A percentile compares a stretch with the other conserved stretches of the same genome.
Evolutionary conservation across 35 echinoderm and acorn worm species (phyloP).

Genomic region (Anneissia japonica): DNA sequence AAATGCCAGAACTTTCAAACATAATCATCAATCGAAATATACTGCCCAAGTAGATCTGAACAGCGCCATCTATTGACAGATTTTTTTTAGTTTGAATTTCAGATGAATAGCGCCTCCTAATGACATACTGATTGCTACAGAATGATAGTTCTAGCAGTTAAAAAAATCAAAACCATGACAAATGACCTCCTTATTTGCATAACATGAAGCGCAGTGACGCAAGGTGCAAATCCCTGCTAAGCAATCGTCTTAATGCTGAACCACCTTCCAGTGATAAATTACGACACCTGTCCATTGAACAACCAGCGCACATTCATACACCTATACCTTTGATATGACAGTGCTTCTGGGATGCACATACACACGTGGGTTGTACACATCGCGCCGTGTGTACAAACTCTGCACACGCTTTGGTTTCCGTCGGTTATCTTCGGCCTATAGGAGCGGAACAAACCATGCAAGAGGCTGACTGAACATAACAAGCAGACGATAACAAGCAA

Average conservation of each 20-base stretch:
- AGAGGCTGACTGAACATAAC: not conserved
- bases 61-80: not conserved
- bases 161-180: not conserved
- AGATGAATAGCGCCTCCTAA: not conserved
- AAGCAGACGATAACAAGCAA: not conserved
- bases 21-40: no score
- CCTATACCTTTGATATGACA: not conserved
- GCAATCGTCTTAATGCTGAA: not conserved
- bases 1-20: not conserved
- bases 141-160: not conserved
- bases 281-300: no score
- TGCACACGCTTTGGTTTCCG: not conserved
- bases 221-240: not conserved
- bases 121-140: no score
- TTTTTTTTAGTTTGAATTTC: no score
- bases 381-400: not conserved
- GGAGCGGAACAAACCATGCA: not conserved
- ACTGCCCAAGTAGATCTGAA: not conserved
- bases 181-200: not conserved
- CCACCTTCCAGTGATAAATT: not conserved
- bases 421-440: not conserved
- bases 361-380: not conserved
- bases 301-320: not conserved
- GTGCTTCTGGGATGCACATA: not conserved
- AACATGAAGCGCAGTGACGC: slow-evolving; percentile 1